Evolutionary conservation across 1,140 invertebrate species (phyloP).

Genomic region (Akabosia matsudoensis): DNA sequence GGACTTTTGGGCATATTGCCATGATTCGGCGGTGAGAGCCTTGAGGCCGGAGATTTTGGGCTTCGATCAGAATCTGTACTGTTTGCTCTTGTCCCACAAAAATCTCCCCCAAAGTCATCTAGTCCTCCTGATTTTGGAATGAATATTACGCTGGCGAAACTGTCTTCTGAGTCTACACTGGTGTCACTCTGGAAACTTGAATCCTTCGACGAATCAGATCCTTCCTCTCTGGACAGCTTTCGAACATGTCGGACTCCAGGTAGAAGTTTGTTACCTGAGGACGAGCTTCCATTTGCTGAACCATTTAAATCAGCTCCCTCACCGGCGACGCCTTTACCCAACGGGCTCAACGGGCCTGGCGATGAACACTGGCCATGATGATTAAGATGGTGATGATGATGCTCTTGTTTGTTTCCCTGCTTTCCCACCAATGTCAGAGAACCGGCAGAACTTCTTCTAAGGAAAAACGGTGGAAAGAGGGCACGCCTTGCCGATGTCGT

Average conservation of each 20-base stretch:
- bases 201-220: conserved; percentile 86
- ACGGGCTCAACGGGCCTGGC: conserved; percentile 31
- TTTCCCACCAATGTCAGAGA: conserved; percentile 37
- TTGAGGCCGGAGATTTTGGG: conserved; percentile 41
- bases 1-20: conserved; percentile 42
- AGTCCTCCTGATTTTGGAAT: conserved; percentile 61
- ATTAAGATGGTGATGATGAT: not conserved
- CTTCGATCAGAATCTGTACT: conserved; percentile 46
- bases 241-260: conserved; percentile 53
- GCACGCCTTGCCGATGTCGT: conserved; percentile 35
- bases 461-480: conserved; percentile 45
- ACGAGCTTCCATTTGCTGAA: conserved; percentile 41
- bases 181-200: conserved; percentile 88
- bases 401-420: not conserved
- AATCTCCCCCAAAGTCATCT: conserved; percentile 14
- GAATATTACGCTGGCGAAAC: conserved; percentile 85
- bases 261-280: conserved; percentile 49
- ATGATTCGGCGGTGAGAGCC: conserved; percentile 44
- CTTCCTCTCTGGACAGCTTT: conserved; percentile 72
- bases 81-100: conserved; percentile 44
- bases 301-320: conserved; percentile 29
- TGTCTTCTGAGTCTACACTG: conserved; percentile 87
- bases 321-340: conserved; percentile 25
- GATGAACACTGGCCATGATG: not conserved
- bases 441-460: conserved; percentile 41